Conservation (phyloP, 2,888 invertebrate genomes). For the Aleiodes alternator region DNA sequence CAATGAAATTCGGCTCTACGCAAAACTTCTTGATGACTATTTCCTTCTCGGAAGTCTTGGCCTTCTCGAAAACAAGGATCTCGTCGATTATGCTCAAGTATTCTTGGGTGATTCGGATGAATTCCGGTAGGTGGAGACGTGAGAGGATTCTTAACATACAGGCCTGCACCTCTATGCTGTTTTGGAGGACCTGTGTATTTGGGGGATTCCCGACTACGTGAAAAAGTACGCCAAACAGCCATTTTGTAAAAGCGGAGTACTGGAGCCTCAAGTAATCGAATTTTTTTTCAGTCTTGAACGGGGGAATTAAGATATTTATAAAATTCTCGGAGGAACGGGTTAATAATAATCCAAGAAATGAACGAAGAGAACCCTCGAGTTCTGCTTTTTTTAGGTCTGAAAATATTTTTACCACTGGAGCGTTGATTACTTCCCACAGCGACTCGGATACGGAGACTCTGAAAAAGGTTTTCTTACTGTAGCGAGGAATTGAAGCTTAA, state of each 20-base stretch:
- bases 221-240: slow-evolving; percentile 83
- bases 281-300: slow-evolving; percentile 54
- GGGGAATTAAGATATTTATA: slow-evolving; percentile 66
- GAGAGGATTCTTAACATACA: slow-evolving; percentile 68
- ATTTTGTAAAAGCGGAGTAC: slow-evolving; percentile 79
- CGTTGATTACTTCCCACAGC: slow-evolving; percentile 81
- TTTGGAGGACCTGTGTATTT: slow-evolving; percentile 60
- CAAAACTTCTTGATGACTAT: slow-evolving; percentile 59
- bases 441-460: slow-evolving; percentile 66
- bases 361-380: slow-evolving; percentile 79
- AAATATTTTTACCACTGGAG: slow-evolving; percentile 79
- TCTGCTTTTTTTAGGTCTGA: slow-evolving; percentile 78
- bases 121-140: slow-evolving; percentile 62
- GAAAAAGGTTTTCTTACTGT: neutral
- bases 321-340: slow-evolving; percentile 65
- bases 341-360: slow-evolving; percentile 78
- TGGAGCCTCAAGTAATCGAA: slow-evolving; percentile 58
- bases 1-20: slow-evolving; percentile 59
- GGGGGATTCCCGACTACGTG: slow-evolving; percentile 78
- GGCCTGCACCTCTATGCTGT: slow-evolving; percentile 68
- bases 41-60: slow-evolving; percentile 44
- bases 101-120: slow-evolving; percentile 62
- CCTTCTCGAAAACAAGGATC: slow-evolving; percentile 62
- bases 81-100: slow-evolving; percentile 67
- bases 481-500: too few species aligned